Evolutionary conservation across 2,113 vertebrate genomes (phyloP).

Genomic region (Saccopteryx bilineata): DNA sequence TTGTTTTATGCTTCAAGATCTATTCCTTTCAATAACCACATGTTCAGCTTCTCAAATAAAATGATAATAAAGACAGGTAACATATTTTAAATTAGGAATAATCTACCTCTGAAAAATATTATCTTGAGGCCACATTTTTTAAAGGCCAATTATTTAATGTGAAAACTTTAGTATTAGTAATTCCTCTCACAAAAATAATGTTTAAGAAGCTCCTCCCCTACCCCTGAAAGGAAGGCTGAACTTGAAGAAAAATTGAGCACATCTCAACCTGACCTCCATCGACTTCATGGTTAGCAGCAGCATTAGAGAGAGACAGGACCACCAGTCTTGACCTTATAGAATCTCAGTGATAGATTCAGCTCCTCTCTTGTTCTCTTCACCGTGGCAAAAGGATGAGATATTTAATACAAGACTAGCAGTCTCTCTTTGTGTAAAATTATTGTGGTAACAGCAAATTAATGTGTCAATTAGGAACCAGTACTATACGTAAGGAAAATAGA

Average conservation of each 20-base stretch:
- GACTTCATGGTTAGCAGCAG: not conserved
- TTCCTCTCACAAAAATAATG: not conserved
- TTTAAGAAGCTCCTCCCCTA: not conserved
- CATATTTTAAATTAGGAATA: slow-evolving; percentile 60
- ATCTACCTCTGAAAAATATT: slow-evolving; percentile 3
- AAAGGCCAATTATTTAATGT: not conserved
- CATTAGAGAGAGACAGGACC: not conserved
- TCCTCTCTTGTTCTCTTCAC: not conserved
- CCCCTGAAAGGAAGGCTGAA: not conserved
- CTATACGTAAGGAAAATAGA: not conserved
- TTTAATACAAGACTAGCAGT: not conserved
- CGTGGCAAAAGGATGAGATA: not conserved
- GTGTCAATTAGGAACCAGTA: not conserved
- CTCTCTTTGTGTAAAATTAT: not conserved
- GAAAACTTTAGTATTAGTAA: slow-evolving; percentile 21
- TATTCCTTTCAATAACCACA: slow-evolving; percentile 57
- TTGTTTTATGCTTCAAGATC: not conserved
- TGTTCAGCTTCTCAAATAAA: slow-evolving; percentile 59
- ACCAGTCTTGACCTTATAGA: not conserved
- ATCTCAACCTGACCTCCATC: not conserved
- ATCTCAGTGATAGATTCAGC: not conserved
- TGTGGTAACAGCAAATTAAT: not conserved
- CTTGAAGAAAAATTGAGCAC: not conserved
- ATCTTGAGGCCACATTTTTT: slow-evolving; percentile 12
- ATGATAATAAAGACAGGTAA: slow-evolving; percentile 62